A percentile compares a stretch with the other conserved stretches of the same genome.
Evolutionary conservation across 2,888 invertebrate genomes (phyloP).

Genomic region (Leptopterna dolabrata): DNA sequence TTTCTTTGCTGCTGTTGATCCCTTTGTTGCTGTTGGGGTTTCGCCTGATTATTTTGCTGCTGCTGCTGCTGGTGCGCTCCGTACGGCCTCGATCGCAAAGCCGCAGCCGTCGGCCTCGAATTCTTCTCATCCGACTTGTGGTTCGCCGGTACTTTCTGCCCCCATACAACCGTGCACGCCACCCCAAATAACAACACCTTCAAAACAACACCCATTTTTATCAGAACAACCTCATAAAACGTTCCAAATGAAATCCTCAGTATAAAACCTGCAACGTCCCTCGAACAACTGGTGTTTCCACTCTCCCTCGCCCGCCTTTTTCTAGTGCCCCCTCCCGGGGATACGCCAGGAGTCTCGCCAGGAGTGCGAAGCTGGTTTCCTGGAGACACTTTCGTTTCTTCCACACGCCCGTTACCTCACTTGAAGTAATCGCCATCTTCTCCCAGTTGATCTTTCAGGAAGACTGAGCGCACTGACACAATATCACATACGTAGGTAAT

Average conservation of each 20-base stretch:
- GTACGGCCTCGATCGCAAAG: neutral
- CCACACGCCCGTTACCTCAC: constrained; percentile 12
- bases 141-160: constrained; percentile 8
- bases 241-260: neutral
- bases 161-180: neutral
- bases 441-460: constrained; percentile 26
- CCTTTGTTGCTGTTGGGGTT: neutral
- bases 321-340: constrained; percentile 3
- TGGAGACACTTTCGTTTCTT: constrained; percentile 30
- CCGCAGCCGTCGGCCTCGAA: neutral
- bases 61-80: neutral
- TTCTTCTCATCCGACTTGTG: neutral
- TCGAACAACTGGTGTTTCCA: constrained; percentile 26
- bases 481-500: neutral
- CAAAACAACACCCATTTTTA: neutral
- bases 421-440: neutral
- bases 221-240: neutral
- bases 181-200: neutral
- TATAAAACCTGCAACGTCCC: neutral
- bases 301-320: constrained; percentile 27
- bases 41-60: neutral
- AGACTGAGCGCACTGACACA: constrained; percentile 1
- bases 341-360: neutral
- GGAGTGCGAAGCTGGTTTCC: constrained; percentile 3
- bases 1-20: neutral